phyloP scores from a whole-genome alignment of 2,797 vertebrate species.

The Enteromius argenteus region DNA sequence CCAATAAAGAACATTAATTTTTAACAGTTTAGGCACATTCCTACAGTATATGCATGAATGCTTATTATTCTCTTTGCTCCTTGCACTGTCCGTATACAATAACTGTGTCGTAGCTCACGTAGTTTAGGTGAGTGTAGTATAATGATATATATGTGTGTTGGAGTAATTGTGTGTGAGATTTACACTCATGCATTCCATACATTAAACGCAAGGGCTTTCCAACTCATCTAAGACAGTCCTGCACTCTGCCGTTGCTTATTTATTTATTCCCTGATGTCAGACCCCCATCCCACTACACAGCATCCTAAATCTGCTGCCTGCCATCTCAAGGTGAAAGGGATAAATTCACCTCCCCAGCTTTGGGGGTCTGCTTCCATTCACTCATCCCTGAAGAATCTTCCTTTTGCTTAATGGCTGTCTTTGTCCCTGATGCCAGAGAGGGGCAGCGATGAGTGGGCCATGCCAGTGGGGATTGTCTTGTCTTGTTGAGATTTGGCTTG shows the following conservation, averaged over 20 bases:
- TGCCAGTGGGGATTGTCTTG: slow-evolving; percentile 16
- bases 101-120: background rate
- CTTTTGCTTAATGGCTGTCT: slow-evolving; percentile 15
- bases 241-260: slow-evolving; percentile 35
- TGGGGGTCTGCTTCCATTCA: slow-evolving; percentile 17
- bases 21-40: background rate
- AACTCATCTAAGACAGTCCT: slow-evolving; percentile 11
- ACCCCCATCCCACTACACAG: slow-evolving; percentile 28
- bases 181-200: slow-evolving; percentile 37
- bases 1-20: background rate
- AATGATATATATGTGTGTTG: background rate
- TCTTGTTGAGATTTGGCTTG: slow-evolving; percentile 19
- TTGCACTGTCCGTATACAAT: background rate
- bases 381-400: slow-evolving; percentile 37
- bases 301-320: slow-evolving; percentile 44
- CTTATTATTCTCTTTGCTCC: background rate
- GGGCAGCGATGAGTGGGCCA: background rate
- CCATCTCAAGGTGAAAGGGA: slow-evolving; percentile 59
- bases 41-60: background rate
- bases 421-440: background rate
- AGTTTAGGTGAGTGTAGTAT: background rate
- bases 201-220: background rate
- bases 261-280: slow-evolving; percentile 43
- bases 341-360: slow-evolving; percentile 49
- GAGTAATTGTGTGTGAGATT: slow-evolving; percentile 24